Base-by-base conservation (phyloP, 2,113 vertebrate genomes). In the Neolamprologus cancellatus region DNA sequence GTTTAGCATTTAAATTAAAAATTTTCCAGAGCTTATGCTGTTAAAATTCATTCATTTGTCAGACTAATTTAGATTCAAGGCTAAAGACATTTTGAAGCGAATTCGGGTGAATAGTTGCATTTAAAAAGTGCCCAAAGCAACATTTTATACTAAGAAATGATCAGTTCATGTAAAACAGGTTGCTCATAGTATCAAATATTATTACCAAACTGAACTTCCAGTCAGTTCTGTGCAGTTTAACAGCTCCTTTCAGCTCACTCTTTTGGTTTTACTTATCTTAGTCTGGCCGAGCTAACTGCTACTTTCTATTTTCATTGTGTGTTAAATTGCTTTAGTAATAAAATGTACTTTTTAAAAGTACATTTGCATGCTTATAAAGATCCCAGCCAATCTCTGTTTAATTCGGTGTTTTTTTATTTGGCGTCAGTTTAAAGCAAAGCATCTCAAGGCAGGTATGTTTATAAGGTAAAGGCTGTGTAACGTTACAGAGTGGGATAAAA, bases 261-360 rank as follows among this genome's bases (percentile, higher is more conserved):
- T 30, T 18, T 48, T 48, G 14, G 23, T 46, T 74, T 74, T 74
- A 74, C 69, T 74, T 0, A 0, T 23, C 36, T 25, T 23, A 0
- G 8, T 74, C 1, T 74, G 69, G 69, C 39, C 0, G 3, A 74
- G 2, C 39, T 28, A 18, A 11, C 41, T 48, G 1, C 23, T 76
- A 30, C 6, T 48, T 76, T 76, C 1, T 46, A 18, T 30, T 48
- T 76, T 71, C 66, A 71, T 44, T 44, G 8, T 46, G 14, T 25
- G 41, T 48, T 18, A 48, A 48, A 48, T 30, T 28, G 41, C 15
- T 30, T 18, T 46, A 17, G 39, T 0, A 74, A 28, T 74, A 28
- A 46, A 74, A 44, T 11, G 41, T 28, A 11, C 20, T 28, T 28
- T 44, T 15, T 3, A 46, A 25, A 71, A 25, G 66, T 46, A 74